These are phyloP conservation scores for Octodon degus DNA, from an alignment of 2,113 vertebrate species.

Conservation along the genomic window DNA sequence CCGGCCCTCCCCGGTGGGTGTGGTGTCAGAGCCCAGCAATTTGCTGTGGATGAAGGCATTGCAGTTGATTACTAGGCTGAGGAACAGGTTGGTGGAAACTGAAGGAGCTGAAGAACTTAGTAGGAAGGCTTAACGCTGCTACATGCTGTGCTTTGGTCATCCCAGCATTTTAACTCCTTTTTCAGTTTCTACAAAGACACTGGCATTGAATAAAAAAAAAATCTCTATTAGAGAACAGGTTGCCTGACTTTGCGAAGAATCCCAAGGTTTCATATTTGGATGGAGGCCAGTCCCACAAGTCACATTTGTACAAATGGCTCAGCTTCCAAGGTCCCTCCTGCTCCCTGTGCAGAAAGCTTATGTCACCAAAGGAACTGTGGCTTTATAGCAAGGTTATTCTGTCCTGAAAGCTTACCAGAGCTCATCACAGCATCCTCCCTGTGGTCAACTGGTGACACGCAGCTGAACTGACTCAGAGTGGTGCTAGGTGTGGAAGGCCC, in stretches of 20 bases:
- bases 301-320: neutral
- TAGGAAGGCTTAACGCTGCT: neutral
- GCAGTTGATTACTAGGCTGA: neutral
- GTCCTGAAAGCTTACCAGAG: fast-evolving
- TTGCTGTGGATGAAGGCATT: constrained; percentile 42
- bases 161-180: constrained; percentile 34
- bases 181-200: constrained; percentile 10
- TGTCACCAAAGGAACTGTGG: neutral
- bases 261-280: constrained; percentile 62
- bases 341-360: neutral
- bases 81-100: fast-evolving
- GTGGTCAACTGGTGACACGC: neutral
- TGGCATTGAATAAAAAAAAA: constrained; percentile 52
- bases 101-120: neutral
- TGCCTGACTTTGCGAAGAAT: constrained; percentile 24
- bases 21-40: neutral
- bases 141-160: neutral
- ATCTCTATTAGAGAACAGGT: constrained; percentile 22
- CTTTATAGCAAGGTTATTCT: neutral
- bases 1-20: constrained; percentile 40
- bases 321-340: neutral
- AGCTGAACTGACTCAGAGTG: neutral
- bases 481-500: neutral
- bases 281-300: neutral
- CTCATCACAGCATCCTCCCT: neutral